Evolutionary conservation across 1,140 invertebrate genomes (phyloP).

Genomic region (Eupristina koningsbergeri): DNA sequence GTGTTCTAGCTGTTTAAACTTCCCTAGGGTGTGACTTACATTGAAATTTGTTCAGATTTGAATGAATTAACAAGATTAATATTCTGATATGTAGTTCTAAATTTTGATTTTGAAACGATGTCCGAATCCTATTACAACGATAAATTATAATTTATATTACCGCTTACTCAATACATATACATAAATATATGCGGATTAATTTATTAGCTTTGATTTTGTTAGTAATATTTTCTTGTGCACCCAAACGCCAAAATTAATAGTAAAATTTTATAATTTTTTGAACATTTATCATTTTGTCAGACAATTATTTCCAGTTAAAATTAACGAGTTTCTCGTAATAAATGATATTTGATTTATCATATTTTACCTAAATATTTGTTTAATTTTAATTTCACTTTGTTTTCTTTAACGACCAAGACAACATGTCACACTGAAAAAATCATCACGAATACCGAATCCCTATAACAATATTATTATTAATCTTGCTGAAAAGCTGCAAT

Average conservation of each 20-base stretch:
- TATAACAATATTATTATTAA: background rate
- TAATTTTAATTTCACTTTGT: background rate
- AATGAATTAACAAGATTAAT: slow-evolving; percentile 6
- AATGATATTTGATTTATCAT: slow-evolving; percentile 7
- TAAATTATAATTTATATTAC: background rate
- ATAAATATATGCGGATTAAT: background rate
- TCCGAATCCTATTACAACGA: background rate
- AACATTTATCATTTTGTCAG: slow-evolving; percentile 15
- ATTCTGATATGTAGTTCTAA: background rate
- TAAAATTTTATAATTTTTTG: background rate
- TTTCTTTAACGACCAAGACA: background rate
- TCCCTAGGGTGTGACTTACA: background rate
- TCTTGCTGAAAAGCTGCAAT: background rate
- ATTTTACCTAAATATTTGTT: slow-evolving; percentile 11
- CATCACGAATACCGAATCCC: background rate
- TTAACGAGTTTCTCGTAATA: background rate
- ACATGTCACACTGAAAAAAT: background rate
- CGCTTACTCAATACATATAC: background rate
- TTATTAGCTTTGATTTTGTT: background rate
- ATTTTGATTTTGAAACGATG: background rate
- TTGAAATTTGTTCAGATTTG: slow-evolving; percentile 16
- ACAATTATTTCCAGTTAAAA: background rate
- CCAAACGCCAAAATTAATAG: background rate
- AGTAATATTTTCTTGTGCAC: background rate
- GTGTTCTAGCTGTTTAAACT: background rate